Evolutionary conservation across 2,113 vertebrate genomes (phyloP).

Genomic region (Sapajus apella): DNA sequence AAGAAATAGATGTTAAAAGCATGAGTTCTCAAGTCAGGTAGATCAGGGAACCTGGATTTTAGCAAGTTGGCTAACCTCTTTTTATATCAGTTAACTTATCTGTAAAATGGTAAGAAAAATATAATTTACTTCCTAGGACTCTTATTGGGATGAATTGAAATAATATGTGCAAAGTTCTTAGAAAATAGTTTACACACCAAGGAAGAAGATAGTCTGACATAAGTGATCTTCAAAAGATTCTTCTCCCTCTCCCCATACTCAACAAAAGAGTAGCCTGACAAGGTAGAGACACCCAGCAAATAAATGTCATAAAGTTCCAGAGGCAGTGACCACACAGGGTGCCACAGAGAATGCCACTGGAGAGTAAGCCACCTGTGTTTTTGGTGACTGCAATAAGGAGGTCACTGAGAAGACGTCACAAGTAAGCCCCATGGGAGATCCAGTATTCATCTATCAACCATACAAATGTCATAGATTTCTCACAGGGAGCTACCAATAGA

Average conservation of each 20-base stretch:
- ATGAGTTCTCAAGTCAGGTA: not conserved
- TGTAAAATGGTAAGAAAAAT: not conserved
- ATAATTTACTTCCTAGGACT: not conserved
- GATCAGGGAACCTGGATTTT: not conserved
- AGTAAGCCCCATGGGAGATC: accelerated
- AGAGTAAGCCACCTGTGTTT: not conserved
- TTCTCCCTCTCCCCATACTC: not conserved
- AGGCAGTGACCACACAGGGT: not conserved
- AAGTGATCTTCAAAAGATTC: not conserved
- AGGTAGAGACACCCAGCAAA: not conserved
- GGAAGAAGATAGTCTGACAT: not conserved
- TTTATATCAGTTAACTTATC: not conserved
- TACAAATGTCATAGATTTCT: not conserved
- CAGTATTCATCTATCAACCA: not conserved
- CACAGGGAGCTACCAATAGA: not conserved
- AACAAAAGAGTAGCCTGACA: not conserved
- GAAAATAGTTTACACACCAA: not conserved
- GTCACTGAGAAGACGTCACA: not conserved
- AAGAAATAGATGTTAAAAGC: not conserved
- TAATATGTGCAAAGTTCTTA: not conserved
- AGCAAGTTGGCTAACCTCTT: not conserved
- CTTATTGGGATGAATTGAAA: not conserved
- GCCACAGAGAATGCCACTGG: not conserved
- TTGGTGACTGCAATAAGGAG: not conserved
- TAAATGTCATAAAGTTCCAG: not conserved